Percentiles rank a stretch among this genome's conserved stretches.
Evolutionary conservation across 2,113 vertebrate genomes (phyloP).

Genomic region (Lepisosteus oculatus): DNA sequence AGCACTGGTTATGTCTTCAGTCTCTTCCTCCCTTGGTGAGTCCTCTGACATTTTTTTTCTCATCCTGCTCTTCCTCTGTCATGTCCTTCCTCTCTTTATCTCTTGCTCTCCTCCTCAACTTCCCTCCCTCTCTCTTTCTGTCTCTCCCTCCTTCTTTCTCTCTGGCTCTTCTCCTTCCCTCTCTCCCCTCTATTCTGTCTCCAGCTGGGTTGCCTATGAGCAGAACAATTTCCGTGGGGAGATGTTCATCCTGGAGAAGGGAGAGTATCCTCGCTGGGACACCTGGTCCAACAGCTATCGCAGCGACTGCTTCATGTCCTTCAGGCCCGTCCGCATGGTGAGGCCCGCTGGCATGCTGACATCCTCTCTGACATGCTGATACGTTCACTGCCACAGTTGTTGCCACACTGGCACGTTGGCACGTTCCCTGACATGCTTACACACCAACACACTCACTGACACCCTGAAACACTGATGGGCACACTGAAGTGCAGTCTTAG

Average conservation of each 20-base stretch:
- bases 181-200: conserved; percentile 32
- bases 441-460: not conserved
- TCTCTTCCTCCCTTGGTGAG: not conserved
- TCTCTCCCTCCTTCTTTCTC: conserved; percentile 21
- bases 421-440: no score
- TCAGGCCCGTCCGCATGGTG: conserved; percentile 90
- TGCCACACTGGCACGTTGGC: no score
- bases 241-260: conserved; percentile 96
- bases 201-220: conserved; percentile 90
- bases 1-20: not conserved
- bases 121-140: conserved; percentile 16
- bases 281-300: conserved; percentile 95
- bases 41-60: no score
- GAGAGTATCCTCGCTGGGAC: conserved; percentile 94
- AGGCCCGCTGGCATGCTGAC: not conserved
- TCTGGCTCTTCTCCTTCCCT: conserved; percentile 17
- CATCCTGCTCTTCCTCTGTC: not conserved
- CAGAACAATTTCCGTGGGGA: conserved; percentile 91
- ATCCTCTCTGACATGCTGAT: not conserved
- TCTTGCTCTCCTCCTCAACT: not conserved
- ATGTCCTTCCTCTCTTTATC: rapidly evolving
- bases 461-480: not conserved
- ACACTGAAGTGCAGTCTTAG: not conserved
- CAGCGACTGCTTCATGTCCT: conserved; percentile 88
- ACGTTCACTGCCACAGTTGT: no score